Percentiles rank a stretch among this genome's conserved stretches.
phyloP scores from a whole-genome alignment of 2,888 invertebrate species.

The Bruchidius siliquastri region DNA sequence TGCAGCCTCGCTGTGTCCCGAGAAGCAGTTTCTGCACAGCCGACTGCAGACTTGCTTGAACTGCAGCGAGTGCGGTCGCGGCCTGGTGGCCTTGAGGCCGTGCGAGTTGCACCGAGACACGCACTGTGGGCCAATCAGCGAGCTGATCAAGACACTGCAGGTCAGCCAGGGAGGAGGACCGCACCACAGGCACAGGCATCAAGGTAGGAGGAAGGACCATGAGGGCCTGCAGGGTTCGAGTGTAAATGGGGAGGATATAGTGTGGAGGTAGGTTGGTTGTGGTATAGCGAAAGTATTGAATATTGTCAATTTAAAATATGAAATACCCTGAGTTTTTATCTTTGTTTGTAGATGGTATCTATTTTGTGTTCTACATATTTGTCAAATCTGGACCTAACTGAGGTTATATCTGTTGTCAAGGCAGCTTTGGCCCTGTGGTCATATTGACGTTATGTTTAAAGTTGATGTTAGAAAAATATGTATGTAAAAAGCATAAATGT shows the following conservation, averaged over 20 bases:
- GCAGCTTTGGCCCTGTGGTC: no score
- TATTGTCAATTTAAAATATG: no score
- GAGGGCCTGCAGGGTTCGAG: background rate
- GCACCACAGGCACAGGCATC: constrained; percentile 26
- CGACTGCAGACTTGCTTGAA: constrained; percentile 61
- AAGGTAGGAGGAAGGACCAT: constrained; percentile 7
- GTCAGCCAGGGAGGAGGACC: constrained; percentile 8
- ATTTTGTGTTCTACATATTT: no score
- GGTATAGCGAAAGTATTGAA: no score
- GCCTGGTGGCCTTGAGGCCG: constrained; percentile 62
- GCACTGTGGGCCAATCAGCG: constrained; percentile 58
- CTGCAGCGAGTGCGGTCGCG: constrained; percentile 65
- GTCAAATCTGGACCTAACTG: no score
- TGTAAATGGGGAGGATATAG: background rate
- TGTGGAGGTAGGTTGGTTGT: background rate
- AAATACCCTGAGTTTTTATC: no score
- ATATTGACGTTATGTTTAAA: no score
- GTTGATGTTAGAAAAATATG: no score
- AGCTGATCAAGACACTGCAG: constrained; percentile 20
- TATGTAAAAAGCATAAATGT: no score
- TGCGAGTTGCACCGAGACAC: constrained; percentile 74
- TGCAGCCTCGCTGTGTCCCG: constrained; percentile 39
- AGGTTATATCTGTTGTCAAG: no score
- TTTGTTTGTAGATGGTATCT: no score
- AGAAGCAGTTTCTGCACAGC: constrained; percentile 65